phyloP scores from a whole-genome alignment of 2,797 vertebrate species.

The Hypotaenidia okinawae region DNA sequence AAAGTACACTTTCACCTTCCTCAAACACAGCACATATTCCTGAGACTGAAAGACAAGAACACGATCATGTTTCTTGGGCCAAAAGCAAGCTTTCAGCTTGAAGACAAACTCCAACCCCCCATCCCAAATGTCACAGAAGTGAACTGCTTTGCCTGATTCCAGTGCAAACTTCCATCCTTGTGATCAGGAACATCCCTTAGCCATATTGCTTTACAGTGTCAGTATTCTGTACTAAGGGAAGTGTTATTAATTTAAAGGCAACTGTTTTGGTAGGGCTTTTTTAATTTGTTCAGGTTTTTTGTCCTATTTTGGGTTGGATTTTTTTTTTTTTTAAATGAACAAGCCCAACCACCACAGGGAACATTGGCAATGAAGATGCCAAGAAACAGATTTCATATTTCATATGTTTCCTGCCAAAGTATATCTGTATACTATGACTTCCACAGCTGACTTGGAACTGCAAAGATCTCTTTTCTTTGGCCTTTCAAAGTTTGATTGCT shows the following conservation, averaged over 20 bases:
- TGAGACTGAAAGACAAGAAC: background rate
- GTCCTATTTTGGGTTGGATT: background rate
- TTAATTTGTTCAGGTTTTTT: background rate
- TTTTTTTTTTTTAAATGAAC: background rate
- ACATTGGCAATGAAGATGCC: background rate
- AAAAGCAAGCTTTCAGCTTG: background rate
- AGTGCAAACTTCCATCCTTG: background rate
- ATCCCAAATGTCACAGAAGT: background rate
- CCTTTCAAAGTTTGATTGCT: background rate
- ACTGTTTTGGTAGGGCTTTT: background rate
- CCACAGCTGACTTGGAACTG: background rate
- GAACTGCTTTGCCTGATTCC: background rate
- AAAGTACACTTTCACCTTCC: background rate
- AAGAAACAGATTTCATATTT: background rate
- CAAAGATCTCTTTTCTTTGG: background rate
- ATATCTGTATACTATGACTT: background rate
- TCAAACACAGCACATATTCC: background rate
- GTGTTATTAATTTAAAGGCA: background rate
- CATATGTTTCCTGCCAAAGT: conserved; percentile 12
- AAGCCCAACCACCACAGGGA: background rate
- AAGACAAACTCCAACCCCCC: background rate
- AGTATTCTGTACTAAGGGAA: background rate
- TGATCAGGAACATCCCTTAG: background rate
- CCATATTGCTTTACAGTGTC: background rate
- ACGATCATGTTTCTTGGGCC: background rate